Base-by-base conservation (phyloP, 1,140 invertebrate species). In the Oryzaephilus surinamensis region DNA sequence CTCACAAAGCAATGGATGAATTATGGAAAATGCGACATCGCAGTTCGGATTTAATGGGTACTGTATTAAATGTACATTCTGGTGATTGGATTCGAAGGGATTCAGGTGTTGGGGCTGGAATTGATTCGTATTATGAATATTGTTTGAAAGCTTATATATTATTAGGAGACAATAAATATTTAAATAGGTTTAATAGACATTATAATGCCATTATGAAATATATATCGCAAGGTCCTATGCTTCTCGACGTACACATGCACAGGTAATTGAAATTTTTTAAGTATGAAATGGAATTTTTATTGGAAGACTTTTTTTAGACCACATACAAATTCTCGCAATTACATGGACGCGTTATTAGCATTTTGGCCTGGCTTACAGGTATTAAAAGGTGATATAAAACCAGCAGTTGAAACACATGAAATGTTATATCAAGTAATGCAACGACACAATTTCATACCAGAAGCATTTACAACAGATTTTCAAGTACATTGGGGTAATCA, bases 181-280 rank as follows among this genome's bases (percentile, higher is more conserved):
- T 97, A 41, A 79, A 84, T 14, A 70, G 93, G 39, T 97, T 97
- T 62, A 95, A 95, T 61, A 81, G 83, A 58, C 95, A 99, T 67
- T 98, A 99, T 66, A 80, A 83, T 50, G 92, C 93, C n/a, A 79
- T 99, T 26, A 97, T 97, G 92, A 95, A 96, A 58, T 98, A 98
- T 60, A 81, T 99, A 20, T 88, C 81, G 61, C 85, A 96, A 61
- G 93, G 93, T 7, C 93, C 93, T 4, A 79, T 97, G 70, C 70
- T 98, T 50, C 63, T 97, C 23, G 95, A 97, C 62, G 95, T 99
- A n/a, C 90, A 97, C 51, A 98, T 98, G 95, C 94, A 97, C n/a
- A n/a, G n/a, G n/a, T n/a, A n/a, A n/a, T 61, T 64, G 51, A n/a
- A n/a, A n/a, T n/a, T n/a, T 32, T n/a, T 8, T 21, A 32, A 15